Evolutionary conservation across 1,140 invertebrate genomes (phyloP).

Genomic region (Lordiphosa stackelbergi): DNA sequence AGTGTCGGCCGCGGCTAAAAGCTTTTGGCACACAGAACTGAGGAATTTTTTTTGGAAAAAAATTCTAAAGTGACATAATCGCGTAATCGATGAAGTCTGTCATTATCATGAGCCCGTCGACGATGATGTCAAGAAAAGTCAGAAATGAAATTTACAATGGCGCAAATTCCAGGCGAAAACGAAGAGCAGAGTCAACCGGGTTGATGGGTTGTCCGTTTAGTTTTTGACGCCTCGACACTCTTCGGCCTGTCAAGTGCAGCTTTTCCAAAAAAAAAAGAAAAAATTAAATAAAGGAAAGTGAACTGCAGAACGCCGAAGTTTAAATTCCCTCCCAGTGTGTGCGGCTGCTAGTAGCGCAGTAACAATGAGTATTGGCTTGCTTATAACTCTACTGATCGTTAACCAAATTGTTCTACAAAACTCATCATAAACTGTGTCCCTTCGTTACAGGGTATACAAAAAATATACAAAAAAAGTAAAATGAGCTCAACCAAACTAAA

Average conservation of each 20-base stretch:
- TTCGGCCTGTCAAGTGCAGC: conserved; percentile 34
- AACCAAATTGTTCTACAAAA: too few species aligned
- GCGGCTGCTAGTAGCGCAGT: too few species aligned
- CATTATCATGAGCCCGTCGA: conserved; percentile 61
- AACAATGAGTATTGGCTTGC: too few species aligned
- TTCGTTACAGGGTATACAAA: not conserved
- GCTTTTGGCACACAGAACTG: conserved; percentile 61
- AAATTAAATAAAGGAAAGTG: too few species aligned
- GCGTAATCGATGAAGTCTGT: conserved; percentile 75
- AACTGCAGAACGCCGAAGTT: too few species aligned
- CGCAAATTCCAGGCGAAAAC: conserved; percentile 33
- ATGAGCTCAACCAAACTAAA: too few species aligned
- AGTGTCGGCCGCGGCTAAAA: conserved; percentile 48
- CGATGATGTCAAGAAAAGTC: conserved; percentile 37
- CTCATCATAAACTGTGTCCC: too few species aligned
- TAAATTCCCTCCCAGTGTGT: too few species aligned
- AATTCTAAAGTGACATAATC: conserved; percentile 73
- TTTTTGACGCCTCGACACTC: conserved; percentile 17
- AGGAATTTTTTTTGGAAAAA: conserved; percentile 48
- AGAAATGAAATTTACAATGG: conserved; percentile 58
- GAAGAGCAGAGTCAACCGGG: conserved; percentile 37
- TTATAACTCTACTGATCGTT: too few species aligned
- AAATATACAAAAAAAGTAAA: not conserved
- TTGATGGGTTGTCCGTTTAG: conserved; percentile 24
- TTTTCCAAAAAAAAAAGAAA: not conserved